Conservation (phyloP, 2,888 invertebrate species). For the Eilema griseolum region DNA sequence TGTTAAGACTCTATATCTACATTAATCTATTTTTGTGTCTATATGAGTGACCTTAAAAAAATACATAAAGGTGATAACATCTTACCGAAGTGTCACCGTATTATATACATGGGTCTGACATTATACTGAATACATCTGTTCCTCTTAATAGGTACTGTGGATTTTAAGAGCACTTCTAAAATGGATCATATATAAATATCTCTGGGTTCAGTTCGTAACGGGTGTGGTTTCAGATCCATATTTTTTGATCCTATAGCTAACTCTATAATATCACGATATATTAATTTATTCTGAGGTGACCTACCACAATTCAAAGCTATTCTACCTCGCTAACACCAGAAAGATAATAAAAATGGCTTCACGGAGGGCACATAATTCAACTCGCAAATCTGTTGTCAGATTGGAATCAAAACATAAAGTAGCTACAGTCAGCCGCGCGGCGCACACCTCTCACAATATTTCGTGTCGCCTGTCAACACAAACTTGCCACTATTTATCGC, state of each 20-base stretch:
- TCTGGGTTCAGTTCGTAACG: too few relatives aligned
- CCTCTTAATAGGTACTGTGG: not conserved
- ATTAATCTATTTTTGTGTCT: not conserved
- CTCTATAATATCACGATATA: not conserved
- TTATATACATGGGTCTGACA: not conserved
- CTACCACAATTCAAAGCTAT: not conserved
- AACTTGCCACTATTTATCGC: constrained; percentile 63
- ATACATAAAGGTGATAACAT: not conserved
- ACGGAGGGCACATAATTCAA: constrained; percentile 33
- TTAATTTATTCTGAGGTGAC: not conserved
- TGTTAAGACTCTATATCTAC: not conserved
- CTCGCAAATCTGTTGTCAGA: constrained; percentile 43
- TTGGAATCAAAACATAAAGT: constrained; percentile 56
- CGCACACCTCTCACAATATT: constrained; percentile 55
- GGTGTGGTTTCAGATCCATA: too few relatives aligned
- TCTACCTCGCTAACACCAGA: not conserved
- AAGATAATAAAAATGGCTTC: not conserved
- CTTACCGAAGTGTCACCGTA: not conserved
- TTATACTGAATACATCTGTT: not conserved
- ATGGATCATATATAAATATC: too few relatives aligned
- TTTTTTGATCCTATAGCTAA: too few relatives aligned
- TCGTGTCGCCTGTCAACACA: constrained; percentile 60
- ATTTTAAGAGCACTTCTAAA: not conserved
- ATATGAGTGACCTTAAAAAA: not conserved
- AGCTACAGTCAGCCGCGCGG: constrained; percentile 33